A percentile compares a stretch with the other conserved stretches of the same genome.
Evolutionary conservation across 92 coral and sea anemone genomes (phyloP).

Genomic region (Muricea muricata): DNA sequence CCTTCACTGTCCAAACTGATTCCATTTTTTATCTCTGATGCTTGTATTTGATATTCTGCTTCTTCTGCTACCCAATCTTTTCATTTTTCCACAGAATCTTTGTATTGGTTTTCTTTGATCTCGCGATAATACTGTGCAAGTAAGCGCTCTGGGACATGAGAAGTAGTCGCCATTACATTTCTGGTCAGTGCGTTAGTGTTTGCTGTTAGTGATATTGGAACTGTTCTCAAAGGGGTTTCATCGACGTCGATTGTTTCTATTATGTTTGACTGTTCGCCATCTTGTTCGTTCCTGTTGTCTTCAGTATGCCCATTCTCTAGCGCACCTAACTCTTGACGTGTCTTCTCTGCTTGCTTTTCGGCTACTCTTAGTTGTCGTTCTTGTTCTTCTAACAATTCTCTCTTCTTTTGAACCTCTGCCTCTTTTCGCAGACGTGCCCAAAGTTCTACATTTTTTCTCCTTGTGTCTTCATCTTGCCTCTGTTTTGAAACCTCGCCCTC

Average conservation of each 20-base stretch:
- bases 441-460: background rate
- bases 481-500: background rate
- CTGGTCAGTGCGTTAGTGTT: background rate
- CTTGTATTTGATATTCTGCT: conserved; percentile 71
- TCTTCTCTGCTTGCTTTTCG: background rate
- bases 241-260: background rate
- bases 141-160: conserved; percentile 58
- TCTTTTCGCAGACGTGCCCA: background rate
- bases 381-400: background rate
- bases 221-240: conserved; percentile 50
- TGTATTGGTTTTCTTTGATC: conserved; percentile 46
- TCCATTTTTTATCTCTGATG: conserved; percentile 66
- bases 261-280: background rate
- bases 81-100: conserved; percentile 53
- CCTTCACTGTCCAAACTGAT: background rate
- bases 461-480: too few relatives aligned
- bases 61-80: conserved; percentile 69
- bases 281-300: background rate
- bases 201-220: background rate
- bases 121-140: conserved; percentile 53
- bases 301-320: background rate
- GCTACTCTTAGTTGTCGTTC: background rate
- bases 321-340: background rate
- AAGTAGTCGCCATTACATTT: conserved; percentile 6
- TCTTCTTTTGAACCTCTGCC: background rate